Evolutionary conservation across 2,797 vertebrate species (phyloP), one percentile per base, ranked within the genome.

Genomic region (Gallinago solitaria): DNA sequence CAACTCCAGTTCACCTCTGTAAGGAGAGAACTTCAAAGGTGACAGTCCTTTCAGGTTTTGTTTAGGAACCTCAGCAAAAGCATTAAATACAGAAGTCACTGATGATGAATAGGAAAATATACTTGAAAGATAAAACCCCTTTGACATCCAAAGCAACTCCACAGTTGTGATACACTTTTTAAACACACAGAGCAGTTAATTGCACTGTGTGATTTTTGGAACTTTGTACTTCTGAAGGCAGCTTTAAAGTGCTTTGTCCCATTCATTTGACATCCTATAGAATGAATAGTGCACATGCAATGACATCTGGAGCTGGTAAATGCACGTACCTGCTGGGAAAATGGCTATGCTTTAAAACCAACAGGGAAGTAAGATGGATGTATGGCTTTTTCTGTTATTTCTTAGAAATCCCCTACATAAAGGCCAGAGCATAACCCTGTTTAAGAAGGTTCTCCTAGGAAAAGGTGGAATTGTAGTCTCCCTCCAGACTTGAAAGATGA

Each of bases 201-300:
- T 71, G 89, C 93, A 87, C 73, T 71, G 88, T 94, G 79, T 74
- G 87, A 93, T 89, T 96, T 96, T 96, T 84, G 81, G 87, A 96
- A 96, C 89, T 94, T 84, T 93, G 87, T 75, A 89, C 85, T 95
- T 96, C 90, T 96, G 57, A 95, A 85, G 81, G 61, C 77, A 79
- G 93, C 95, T 91, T 94, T 95, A 53, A 95, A 96, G 85, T 83
- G 67, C 96, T 97, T 96, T 96, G 93, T 92, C 65, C 84, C 95
- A 97, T 96, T 97, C 93, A 91, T 87, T 95, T 96, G 86, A 95
- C 88, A 96, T 90, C 86, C 91, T 92, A 57, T 5, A 77, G 94
- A 88, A 94, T 37, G 94, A 96, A 95, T n/a, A 84, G 93, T 32
- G 87, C 90, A 85, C 89, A 87, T n/a, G 96, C 60, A 80, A 93